Conservation (phyloP, 2,888 invertebrate genomes). For the Exephanes ischioxanthus region DNA sequence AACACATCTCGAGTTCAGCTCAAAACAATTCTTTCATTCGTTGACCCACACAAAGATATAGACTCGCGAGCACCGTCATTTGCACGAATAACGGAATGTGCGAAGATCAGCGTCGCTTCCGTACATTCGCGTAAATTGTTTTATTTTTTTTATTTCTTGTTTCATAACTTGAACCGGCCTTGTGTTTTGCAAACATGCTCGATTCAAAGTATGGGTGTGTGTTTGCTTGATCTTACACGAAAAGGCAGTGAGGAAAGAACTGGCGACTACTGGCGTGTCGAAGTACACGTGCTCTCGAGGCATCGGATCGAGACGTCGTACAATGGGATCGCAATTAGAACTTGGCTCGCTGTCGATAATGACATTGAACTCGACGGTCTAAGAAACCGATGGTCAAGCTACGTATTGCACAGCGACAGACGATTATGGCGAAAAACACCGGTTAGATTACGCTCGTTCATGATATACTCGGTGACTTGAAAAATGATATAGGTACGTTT, state of each 20-base stretch:
- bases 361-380: conserved; percentile 51
- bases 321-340: conserved; percentile 44
- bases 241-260: background rate
- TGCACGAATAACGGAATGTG: conserved; percentile 2
- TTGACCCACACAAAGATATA: background rate
- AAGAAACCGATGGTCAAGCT: background rate
- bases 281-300: conserved; percentile 13
- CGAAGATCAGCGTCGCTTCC: conserved; percentile 50
- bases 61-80: background rate
- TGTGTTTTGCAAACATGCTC: conserved; percentile 13
- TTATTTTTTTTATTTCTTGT: conserved; percentile 5
- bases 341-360: conserved; percentile 54
- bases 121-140: conserved; percentile 49
- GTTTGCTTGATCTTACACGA: background rate
- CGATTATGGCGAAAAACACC: background rate
- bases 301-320: background rate
- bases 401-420: background rate
- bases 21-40: conserved; percentile 38
- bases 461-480: background rate
- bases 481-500: conserved; percentile 27
- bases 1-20: conserved; percentile 15
- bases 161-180: conserved; percentile 13
- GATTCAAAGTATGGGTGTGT: background rate
- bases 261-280: background rate
- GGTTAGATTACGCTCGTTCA: conserved; percentile 5